Conservation (phyloP, 2,113 vertebrate species). For the Pionites leucogaster region DNA sequence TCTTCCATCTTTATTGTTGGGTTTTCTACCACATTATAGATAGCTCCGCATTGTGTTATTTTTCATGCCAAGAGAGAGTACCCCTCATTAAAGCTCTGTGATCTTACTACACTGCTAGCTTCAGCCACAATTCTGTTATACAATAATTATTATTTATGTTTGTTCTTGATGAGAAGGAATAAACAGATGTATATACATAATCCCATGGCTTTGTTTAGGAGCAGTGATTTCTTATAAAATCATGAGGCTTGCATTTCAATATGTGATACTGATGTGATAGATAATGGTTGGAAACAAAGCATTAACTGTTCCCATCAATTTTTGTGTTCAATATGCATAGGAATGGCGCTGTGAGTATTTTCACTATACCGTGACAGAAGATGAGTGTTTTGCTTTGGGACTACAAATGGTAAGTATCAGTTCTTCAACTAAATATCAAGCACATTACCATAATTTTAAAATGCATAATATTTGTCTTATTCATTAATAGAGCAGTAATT, state of each 20-base stretch:
- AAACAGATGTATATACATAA: not conserved
- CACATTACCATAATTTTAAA: not conserved
- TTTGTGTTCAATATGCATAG: not conserved
- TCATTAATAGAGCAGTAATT: not conserved
- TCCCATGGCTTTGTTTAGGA: not conserved
- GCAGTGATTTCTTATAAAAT: not conserved
- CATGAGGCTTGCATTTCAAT: not conserved
- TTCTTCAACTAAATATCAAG: not conserved
- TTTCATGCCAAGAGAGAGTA: not conserved
- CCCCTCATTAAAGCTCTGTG: not conserved
- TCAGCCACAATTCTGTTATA: not conserved
- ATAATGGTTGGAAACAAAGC: not conserved
- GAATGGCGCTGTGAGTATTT: not conserved
- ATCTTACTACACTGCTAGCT: not conserved
- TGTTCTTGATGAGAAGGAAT: not conserved
- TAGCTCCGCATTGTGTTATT: not conserved
- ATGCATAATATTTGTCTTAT: not conserved
- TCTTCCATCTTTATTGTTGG: not conserved
- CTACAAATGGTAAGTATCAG: not conserved
- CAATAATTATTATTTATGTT: not conserved
- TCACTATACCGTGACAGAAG: not conserved
- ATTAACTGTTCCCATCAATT: not conserved
- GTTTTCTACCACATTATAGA: not conserved
- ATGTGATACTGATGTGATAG: not conserved
- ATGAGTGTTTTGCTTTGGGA: fast-evolving